phyloP scores from a whole-genome alignment of 2,888 invertebrate species.

The Aphidius colemani region DNA sequence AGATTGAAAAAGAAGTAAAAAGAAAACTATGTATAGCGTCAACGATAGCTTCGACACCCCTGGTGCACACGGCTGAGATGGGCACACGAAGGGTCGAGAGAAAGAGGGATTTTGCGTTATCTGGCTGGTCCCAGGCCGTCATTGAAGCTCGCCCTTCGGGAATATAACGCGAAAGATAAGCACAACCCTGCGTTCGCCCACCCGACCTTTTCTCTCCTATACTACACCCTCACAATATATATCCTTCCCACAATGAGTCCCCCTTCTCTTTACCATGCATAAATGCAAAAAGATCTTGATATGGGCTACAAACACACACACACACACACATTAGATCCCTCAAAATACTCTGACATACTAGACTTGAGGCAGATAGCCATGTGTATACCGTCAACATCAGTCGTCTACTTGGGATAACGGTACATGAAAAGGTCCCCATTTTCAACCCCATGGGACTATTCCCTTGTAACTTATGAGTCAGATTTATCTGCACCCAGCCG shows the following conservation, averaged over 20 bases:
- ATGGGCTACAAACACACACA: conserved; percentile 42
- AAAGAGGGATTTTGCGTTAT: conserved; percentile 47
- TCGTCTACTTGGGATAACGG: no score
- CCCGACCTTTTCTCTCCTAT: conserved; percentile 32
- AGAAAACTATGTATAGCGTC: conserved; percentile 17
- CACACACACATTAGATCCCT: conserved; percentile 21
- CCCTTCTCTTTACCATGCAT: conserved; percentile 44
- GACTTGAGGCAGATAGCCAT: conserved; percentile 20
- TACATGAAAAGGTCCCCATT: conserved; percentile 26
- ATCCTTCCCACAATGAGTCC: conserved; percentile 35
- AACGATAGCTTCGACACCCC: conserved; percentile 30
- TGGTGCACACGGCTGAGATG: conserved; percentile 14
- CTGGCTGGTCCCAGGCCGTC: conserved; percentile 57
- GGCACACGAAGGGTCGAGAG: conserved; percentile 8
- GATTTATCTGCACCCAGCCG: conserved; percentile 54
- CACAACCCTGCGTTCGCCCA: conserved; percentile 38
- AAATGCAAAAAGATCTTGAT: conserved; percentile 60
- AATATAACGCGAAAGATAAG: conserved; percentile 57
- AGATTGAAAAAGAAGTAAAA: conserved; percentile 4
- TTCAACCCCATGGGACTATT: conserved; percentile 37
- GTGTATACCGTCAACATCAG: conserved; percentile 10
- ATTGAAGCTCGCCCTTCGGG: conserved; percentile 56
- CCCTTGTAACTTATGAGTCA: conserved; percentile 56
- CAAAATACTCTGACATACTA: conserved; percentile 38
- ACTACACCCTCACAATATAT: conserved; percentile 34